Evolutionary conservation across 2,113 vertebrate genomes (phyloP), one percentile per base, ranked within the genome.

Genomic region (Rhineura floridana): DNA sequence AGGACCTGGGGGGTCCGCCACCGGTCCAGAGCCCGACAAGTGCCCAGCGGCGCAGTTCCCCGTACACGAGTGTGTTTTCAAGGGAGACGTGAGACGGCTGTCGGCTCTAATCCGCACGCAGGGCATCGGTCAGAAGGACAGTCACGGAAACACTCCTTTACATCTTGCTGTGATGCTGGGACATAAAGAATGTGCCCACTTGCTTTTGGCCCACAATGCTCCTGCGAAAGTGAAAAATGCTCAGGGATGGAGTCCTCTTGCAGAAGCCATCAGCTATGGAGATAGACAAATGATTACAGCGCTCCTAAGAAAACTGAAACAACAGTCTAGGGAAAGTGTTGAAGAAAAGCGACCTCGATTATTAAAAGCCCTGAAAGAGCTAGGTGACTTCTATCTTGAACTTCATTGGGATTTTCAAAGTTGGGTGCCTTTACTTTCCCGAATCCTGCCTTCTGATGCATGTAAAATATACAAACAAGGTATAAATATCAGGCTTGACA

Each of bases 341-440:
- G 98, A 99, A 96, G 99, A 99, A 96, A 99, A 99, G 95, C 95
- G 99, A 97, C 99, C 99, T 93, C 98, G 98, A 77, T 98, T 99
- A 93, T 96, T 99, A 91, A 99, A 98, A 96, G 99, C 99, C 90
- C 98, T 99, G 88, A 99, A 99, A 95, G 99, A 99, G 99, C 98
- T 99, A 91, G 99, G 99, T 93, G 98, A 99, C 95, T 99, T 99
- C 97, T 99, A 99, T 96, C 96, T 99, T 97, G 98, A 99, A 96
- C 98, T 99, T 97, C 99, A 99, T 96, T 99, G 99, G 99, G 99
- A 99, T 96, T 99, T 99, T 97, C 99, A 99, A 97, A 99, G 99
- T 96, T 99, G 99, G 99, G 99, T 99, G 98, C 99, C 99, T 98
- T 98, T 99, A 97, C 98, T 99, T 89, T 99, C 99, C 96, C 98